These are phyloP conservation scores for Octopus sinensis DNA, from an alignment of 1,140 invertebrate genomes.

Conservation along the genomic window DNA sequence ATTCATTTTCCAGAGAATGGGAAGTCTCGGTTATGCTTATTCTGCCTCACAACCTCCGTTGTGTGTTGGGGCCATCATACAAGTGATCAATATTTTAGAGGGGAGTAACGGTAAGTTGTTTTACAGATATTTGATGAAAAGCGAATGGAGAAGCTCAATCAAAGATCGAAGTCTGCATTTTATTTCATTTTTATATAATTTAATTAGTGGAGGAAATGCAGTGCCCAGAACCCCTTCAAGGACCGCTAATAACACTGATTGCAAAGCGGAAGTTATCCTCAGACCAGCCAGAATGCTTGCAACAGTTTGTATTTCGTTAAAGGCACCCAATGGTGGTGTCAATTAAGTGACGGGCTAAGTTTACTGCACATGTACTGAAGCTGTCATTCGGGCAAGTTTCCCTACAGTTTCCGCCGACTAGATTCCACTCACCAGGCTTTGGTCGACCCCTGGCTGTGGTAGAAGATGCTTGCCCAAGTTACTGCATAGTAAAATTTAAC, in stretches of 20 bases:
- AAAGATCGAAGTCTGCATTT: neutral
- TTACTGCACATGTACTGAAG: too few species aligned
- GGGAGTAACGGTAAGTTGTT: constrained; percentile 62
- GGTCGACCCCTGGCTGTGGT: too few species aligned
- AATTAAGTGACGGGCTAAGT: too few species aligned
- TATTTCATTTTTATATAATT: neutral
- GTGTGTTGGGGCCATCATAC: constrained; percentile 79
- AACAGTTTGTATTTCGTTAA: constrained; percentile 14
- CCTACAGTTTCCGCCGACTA: too few species aligned
- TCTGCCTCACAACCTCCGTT: constrained; percentile 93
- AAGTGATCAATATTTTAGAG: constrained; percentile 74
- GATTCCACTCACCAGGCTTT: too few species aligned
- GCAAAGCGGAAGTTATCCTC: neutral
- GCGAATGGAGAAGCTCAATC: neutral
- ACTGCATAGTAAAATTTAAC: too few species aligned
- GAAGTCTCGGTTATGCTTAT: constrained; percentile 84
- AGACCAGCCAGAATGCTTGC: neutral
- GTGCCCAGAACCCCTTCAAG: neutral
- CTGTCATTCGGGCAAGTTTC: too few species aligned
- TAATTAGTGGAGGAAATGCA: neutral
- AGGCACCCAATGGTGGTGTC: too few species aligned
- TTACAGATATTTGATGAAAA: neutral
- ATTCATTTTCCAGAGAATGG: constrained; percentile 52
- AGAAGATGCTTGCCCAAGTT: too few species aligned
- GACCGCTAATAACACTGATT: neutral